These are phyloP conservation scores for Lordiphosa andalusiaca DNA, from an alignment of 2,888 invertebrate species.

Conservation along the genomic window DNA sequence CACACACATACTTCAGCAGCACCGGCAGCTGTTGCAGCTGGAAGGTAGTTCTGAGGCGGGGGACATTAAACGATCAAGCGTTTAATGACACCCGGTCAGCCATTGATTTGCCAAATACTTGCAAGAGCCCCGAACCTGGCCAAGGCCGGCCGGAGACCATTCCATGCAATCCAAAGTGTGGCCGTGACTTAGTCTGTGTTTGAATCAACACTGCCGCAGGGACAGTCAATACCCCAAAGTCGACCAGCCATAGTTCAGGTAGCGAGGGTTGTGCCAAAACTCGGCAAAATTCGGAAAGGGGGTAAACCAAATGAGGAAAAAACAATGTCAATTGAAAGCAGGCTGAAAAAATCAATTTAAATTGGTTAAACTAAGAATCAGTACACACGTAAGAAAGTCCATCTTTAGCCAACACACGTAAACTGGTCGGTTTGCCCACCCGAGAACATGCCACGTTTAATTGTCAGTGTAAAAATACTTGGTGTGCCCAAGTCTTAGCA, in stretches of 20 bases:
- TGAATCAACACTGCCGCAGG: slow-evolving; percentile 67
- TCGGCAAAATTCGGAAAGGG: too few relatives aligned
- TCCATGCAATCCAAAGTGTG: slow-evolving; percentile 13
- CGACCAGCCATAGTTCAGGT: slow-evolving; percentile 39
- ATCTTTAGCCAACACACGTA: too few relatives aligned
- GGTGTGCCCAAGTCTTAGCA: too few relatives aligned
- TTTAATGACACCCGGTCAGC: slow-evolving; percentile 73
- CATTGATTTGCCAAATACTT: slow-evolving; percentile 73
- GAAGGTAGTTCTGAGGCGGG: neutral
- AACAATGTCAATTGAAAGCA: too few relatives aligned
- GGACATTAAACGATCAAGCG: slow-evolving; percentile 71
- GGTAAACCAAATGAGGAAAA: too few relatives aligned
- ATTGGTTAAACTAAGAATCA: too few relatives aligned
- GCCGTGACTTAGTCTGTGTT: slow-evolving; percentile 34
- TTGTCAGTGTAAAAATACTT: too few relatives aligned
- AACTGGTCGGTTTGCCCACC: too few relatives aligned
- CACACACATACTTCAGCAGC: slow-evolving; percentile 55
- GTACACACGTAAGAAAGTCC: too few relatives aligned
- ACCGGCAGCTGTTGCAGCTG: slow-evolving; percentile 26
- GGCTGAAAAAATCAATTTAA: too few relatives aligned
- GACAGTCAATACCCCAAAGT: slow-evolving; percentile 55
- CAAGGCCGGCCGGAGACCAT: slow-evolving; percentile 7
- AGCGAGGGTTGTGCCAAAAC: slow-evolving; percentile 14
- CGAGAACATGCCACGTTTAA: too few relatives aligned
- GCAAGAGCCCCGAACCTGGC: slow-evolving; percentile 31